Percentiles rank a stretch among this genome's conserved stretches.
Evolutionary conservation across 2,888 invertebrate genomes (phyloP).

Genomic region (Scotopteryx bipunctaria): DNA sequence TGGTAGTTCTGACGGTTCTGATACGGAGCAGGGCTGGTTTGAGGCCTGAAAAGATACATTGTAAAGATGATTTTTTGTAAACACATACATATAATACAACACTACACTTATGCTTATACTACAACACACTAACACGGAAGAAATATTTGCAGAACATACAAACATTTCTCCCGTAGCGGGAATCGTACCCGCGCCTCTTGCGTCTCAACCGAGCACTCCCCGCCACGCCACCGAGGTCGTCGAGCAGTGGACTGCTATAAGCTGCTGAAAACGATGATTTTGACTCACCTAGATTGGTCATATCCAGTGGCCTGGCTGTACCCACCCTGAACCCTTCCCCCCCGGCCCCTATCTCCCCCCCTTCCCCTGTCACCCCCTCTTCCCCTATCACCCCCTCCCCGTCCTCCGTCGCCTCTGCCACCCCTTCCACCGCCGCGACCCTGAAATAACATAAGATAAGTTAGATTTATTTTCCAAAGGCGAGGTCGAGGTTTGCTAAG

Average conservation of each 20-base stretch:
- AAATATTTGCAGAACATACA: too few species aligned
- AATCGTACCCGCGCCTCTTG: too few species aligned
- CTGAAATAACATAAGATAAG: too few species aligned
- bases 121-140: too few species aligned
- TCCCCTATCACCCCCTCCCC: constrained; percentile 47
- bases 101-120: too few species aligned
- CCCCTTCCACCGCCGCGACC: constrained; percentile 54
- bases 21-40: constrained; percentile 50
- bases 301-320: constrained; percentile 56
- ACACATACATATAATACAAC: too few species aligned
- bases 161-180: too few species aligned
- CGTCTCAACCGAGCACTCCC: too few species aligned
- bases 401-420: constrained; percentile 55
- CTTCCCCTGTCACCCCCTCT: constrained; percentile 54
- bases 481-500: too few species aligned
- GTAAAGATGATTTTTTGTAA: too few species aligned
- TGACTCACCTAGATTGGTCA: constrained; percentile 23
- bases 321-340: constrained; percentile 65
- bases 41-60: constrained; percentile 59
- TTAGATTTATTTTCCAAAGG: too few species aligned
- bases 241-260: neutral
- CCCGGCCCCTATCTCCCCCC: constrained; percentile 49
- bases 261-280: neutral
- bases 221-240: too few species aligned
- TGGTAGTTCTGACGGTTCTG: constrained; percentile 58